Percentiles rank a stretch among this genome's conserved stretches.
Evolutionary conservation across 2,113 vertebrate genomes (phyloP).

Genomic region (Cettia cetti): DNA sequence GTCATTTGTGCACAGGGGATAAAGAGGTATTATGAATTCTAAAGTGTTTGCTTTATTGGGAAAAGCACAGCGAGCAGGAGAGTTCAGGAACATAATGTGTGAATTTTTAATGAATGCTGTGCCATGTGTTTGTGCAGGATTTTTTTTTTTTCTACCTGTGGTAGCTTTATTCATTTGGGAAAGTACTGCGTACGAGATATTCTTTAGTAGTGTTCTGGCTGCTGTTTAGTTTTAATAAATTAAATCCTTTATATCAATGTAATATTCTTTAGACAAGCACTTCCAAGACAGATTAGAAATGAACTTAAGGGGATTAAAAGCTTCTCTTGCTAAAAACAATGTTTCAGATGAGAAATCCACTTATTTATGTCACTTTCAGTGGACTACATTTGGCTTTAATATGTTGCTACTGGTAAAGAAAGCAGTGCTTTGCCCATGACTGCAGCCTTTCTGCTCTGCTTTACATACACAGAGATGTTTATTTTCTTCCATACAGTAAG

Average conservation of each 20-base stretch:
- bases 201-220: conserved; percentile 53
- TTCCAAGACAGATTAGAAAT: conserved; percentile 80
- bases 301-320: conserved; percentile 84
- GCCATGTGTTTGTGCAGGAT: background rate
- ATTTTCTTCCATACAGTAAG: conserved; percentile 62
- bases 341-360: conserved; percentile 79
- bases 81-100: conserved; percentile 39
- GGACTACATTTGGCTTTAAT: conserved; percentile 73
- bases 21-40: conserved; percentile 67
- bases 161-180: conserved; percentile 67
- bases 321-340: conserved; percentile 80
- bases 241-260: conserved; percentile 78
- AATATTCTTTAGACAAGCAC: conserved; percentile 78
- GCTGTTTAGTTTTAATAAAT: conserved; percentile 77
- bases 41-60: conserved; percentile 67
- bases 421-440: conserved; percentile 21
- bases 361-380: conserved; percentile 80
- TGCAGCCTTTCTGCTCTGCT: conserved; percentile 26
- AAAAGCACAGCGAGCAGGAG: conserved; percentile 34
- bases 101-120: conserved; percentile 67
- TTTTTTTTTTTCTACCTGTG: conserved; percentile 39
- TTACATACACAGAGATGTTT: conserved; percentile 44
- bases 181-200: conserved; percentile 49
- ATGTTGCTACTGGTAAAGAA: conserved; percentile 54
- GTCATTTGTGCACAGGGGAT: conserved; percentile 61